Percentiles rank a stretch among this genome's conserved stretches.
phyloP scores from a whole-genome alignment of 2,113 vertebrate species.

The Pavo muticus region DNA sequence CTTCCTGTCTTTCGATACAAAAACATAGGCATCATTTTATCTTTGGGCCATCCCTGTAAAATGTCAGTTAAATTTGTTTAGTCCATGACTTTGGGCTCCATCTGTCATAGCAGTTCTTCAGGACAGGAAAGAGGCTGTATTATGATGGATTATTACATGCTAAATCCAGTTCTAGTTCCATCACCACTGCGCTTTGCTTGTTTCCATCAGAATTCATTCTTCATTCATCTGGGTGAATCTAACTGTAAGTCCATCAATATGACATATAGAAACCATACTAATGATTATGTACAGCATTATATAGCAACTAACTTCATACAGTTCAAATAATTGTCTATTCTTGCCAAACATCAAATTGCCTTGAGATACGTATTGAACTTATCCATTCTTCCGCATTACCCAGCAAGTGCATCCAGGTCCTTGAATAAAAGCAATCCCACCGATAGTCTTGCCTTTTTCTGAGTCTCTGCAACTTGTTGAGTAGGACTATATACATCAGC shows the following conservation, averaged over 20 bases:
- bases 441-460: not conserved
- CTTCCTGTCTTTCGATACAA: no score
- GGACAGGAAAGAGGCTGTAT: not conserved
- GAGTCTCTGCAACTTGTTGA: not conserved
- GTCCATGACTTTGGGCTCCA: not conserved
- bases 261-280: not conserved
- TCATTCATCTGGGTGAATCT: no score
- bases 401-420: not conserved
- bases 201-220: no score
- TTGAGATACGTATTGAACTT: not conserved
- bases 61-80: not conserved
- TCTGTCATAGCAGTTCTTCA: not conserved
- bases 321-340: not conserved
- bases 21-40: no score
- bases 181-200: no score
- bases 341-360: not conserved
- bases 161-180: not conserved
- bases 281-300: not conserved
- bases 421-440: not conserved
- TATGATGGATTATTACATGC: not conserved
- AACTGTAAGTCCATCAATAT: no score
- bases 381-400: not conserved
- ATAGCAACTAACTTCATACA: not conserved
- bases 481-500: not conserved
- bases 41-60: not conserved